Evolutionary conservation across 2,797 vertebrate species (phyloP), one percentile per base, ranked within the genome.

Genomic region (Melanogrammus aeglefinus): DNA sequence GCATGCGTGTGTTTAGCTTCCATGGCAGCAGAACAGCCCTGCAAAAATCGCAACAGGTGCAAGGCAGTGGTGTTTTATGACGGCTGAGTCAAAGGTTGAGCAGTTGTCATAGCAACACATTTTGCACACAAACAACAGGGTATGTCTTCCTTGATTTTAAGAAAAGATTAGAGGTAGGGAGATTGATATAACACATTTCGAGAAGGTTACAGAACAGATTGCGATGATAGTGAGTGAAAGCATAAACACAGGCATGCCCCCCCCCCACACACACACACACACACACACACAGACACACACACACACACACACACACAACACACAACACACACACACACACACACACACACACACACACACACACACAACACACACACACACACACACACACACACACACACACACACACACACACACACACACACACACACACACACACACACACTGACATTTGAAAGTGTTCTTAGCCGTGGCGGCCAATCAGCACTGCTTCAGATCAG

Each of bases 11-110:
- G 41, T 41, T 80, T 36, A 6, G 79, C 92, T 89, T 88, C 89
- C 85, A 90, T 74, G 82, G 91, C 77, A 90, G 93, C 85, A 38
- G 57, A 73, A 90, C 74, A 82, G 91, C 77, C 88, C 93, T 84
- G 36, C 51, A 73, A 78, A 86, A 89, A 84, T 44, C 24, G 33
- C 81, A 92, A 90, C 91, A 94, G 91, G 91, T 92, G 90, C 38
- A 72, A 81, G 86, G 85, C 39, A 72, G 70, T 79, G 78, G 82
- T 79, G 82, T 84, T 85, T 87, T 80, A 87, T 86, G 81, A 73
- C 82, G 76, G 84, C 72, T 63, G 35, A 85, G 86, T 91, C 83
- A 92, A 81, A 92, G 91, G 87, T 91, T 75, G 79, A 27, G 44
- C 72, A 41, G 91, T 91, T 90, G 92, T 89, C 90, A 89, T 87